Base-by-base conservation (phyloP, 2,888 invertebrate species). In the Steromphala cineraria region DNA sequence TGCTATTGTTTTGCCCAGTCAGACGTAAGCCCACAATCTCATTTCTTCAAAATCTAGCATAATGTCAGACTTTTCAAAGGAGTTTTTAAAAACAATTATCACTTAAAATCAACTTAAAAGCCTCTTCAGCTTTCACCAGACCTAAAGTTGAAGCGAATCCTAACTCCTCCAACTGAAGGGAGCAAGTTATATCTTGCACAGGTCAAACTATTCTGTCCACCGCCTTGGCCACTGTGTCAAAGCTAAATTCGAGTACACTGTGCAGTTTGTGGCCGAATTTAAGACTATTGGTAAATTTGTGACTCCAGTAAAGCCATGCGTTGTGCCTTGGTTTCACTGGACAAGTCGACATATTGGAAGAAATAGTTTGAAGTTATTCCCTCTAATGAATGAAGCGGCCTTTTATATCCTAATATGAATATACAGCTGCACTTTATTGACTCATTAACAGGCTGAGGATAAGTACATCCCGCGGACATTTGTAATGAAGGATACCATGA, bases 41-140 rank as follows among this genome's bases (percentile, higher is more conserved):
- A 4, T 31, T 67, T 36, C 15, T 15, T 36, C 19, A 40, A 40
- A 31, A 31, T 17, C 71, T 71, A 19, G 40, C 71, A 71, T 71
- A 40, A 71, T 40, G 71, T 71, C 71, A 71, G 71, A 71, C 40
- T 71, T 71, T 40, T 40, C 17, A 71, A 71, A 40, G 71, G 40
- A 40, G 36, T 71, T 71, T 71, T 40, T 7, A 71, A 71, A 71
- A 40, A 36, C 71, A 71, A 71, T 71, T 71, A 71, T 71, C 71
- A 71, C 71, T 71, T 71, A 17, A 71, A 71, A 71, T 71, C 71
- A 31, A 71, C 71, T 71, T 71, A 71, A n/a, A 36, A 19, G 3
- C 19, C 71, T 36, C 71, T 71, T 71, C 71, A 71, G 17, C 71
- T 40, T 19, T n/a, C 71, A 71, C 40, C 71, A 67, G 7, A 10